Base-by-base conservation (phyloP, 2,888 invertebrate species). In the Leptopilina drosophilae region DNA sequence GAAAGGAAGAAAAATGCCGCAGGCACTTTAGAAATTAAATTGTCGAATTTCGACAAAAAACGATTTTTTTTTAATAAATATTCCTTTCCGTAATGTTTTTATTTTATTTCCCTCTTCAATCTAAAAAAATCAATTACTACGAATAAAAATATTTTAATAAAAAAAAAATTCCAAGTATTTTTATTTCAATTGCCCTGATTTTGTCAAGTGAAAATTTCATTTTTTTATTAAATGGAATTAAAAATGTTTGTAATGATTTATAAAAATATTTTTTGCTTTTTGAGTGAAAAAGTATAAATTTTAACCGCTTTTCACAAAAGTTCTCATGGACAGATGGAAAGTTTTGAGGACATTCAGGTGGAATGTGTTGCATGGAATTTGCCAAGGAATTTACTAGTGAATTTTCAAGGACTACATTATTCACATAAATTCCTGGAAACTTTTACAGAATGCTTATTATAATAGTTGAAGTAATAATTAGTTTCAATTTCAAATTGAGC, bases 341-440 rank as follows among this genome's bases (percentile, higher is more conserved):
- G 62, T 62, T 62, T 62, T 20, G 62, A 20, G 62, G 62, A 62
- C 62, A 62, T 20, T 62, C 62, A 62, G 2, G 62, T 62, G 62
- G 62, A 62, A 62, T 62, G 62, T 62, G 20, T 62, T 62, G 62
- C 62, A 62, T 2, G 20, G 62, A 62, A 62, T 62, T 62, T 62
- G 9, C 8, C 62, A 62, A 33, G 62, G 62, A 62, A 62, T 62
- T 62, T 20, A 62, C 62, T 62, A 9, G 62, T 15, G 15, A 62
- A 62, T 62, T 62, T 62, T 62, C 62, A 62, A 62, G 62, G 62
- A 20, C 20, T 62, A 20, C 15, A 62, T 62, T 62, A 49, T 49
- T 62, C 62, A 62, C 20, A 20, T 62, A 62, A 62, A 62, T 62
- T 62, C 62, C 62, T 9, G 8, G 9, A 62, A 62, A 62, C 62